Conservation (phyloP, 2,888 invertebrate genomes). For the Drosophila siamana region DNA sequence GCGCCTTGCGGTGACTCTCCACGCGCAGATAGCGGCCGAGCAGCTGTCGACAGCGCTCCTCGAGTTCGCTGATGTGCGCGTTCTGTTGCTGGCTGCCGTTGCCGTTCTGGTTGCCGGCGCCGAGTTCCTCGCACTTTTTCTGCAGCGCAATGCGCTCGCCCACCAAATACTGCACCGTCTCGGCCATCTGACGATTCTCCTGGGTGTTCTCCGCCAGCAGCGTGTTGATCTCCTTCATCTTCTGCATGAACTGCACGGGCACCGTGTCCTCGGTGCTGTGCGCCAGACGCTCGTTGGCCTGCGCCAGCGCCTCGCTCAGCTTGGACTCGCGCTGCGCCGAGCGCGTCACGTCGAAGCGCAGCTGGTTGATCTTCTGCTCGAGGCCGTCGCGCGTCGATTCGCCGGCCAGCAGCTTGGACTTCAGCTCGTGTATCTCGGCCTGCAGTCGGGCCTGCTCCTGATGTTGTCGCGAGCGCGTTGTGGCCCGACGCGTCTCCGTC, state of each 20-base stretch:
- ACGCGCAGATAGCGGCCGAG: slow-evolving; percentile 90
- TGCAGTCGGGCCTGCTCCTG: slow-evolving; percentile 81
- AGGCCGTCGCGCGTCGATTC: slow-evolving; percentile 79
- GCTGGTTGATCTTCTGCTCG: slow-evolving; percentile 76
- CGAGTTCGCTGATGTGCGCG: slow-evolving; percentile 75
- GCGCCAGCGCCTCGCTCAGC: slow-evolving; percentile 82
- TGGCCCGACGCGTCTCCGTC: slow-evolving; percentile 82
- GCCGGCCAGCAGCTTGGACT: slow-evolving; percentile 66
- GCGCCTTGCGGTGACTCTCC: slow-evolving; percentile 94
- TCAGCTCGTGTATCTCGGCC: slow-evolving; percentile 83
- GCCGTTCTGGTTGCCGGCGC: slow-evolving; percentile 56
- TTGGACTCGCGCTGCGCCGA: slow-evolving; percentile 84
- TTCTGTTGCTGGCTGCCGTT: background rate
- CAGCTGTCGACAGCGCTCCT: slow-evolving; percentile 87
- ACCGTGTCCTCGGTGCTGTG: slow-evolving; percentile 78
- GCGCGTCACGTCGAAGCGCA: slow-evolving; percentile 84
- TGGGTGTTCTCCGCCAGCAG: slow-evolving; percentile 86
- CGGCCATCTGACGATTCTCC: slow-evolving; percentile 87
- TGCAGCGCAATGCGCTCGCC: slow-evolving; percentile 86
- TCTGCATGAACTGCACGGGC: slow-evolving; percentile 84
- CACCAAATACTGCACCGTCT: slow-evolving; percentile 84
- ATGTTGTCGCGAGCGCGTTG: slow-evolving; percentile 83
- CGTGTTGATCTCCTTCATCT: slow-evolving; percentile 86
- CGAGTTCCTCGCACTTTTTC: slow-evolving; percentile 85
- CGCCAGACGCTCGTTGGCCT: slow-evolving; percentile 73